These are phyloP conservation scores for Melanaphis sacchari DNA, from an alignment of 1,140 invertebrate species.

Conservation along the genomic window DNA sequence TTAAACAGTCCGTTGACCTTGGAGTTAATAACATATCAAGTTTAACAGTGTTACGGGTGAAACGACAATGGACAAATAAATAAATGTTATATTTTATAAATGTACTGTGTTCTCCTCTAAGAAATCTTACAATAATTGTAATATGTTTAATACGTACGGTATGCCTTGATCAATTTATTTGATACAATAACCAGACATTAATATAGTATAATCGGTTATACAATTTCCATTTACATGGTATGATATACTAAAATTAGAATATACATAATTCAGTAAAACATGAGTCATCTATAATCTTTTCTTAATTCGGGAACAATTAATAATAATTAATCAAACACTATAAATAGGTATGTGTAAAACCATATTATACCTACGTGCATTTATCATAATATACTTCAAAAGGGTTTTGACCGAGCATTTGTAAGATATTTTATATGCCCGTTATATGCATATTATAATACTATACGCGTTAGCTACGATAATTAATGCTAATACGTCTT, in stretches of 20 bases:
- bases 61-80: neutral
- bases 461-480: neutral
- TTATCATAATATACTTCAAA: neutral
- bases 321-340: slow-evolving; percentile 35
- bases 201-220: neutral
- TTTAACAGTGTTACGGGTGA: neutral
- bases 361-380: neutral
- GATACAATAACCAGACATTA: neutral
- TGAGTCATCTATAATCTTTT: neutral
- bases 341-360: neutral
- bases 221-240: neutral
- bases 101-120: neutral
- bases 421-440: neutral
- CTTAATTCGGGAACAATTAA: slow-evolving; percentile 4
- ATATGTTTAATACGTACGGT: neutral
- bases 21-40: neutral
- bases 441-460: neutral
- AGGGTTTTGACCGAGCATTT: neutral
- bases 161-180: neutral
- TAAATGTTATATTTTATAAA: neutral
- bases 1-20: neutral
- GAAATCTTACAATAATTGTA: no score
- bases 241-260: neutral
- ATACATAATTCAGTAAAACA: neutral
- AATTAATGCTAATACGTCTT: neutral